These are phyloP conservation scores for Halcyon senegalensis DNA, from an alignment of 2,113 vertebrate genomes.

Conservation along the genomic window DNA sequence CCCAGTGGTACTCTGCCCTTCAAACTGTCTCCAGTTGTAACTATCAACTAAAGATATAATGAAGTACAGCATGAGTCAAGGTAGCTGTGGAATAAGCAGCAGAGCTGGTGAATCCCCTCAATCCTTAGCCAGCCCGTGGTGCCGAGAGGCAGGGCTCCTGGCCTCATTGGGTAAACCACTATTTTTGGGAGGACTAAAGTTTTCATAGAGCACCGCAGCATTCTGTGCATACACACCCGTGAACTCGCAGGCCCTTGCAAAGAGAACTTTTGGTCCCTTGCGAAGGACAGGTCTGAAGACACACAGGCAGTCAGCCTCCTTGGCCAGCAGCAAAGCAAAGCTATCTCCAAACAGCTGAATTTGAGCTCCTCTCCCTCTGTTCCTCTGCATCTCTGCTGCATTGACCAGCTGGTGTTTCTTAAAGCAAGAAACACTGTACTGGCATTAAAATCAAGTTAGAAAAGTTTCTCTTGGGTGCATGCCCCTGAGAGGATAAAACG, in stretches of 20 bases:
- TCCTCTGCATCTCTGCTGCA: background rate
- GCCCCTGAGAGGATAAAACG: background rate
- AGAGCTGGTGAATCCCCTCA: background rate
- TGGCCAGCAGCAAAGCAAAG: background rate
- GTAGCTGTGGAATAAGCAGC: background rate
- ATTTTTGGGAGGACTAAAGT: background rate
- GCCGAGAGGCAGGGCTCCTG: background rate
- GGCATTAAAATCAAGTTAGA: background rate
- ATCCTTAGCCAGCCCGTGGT: background rate
- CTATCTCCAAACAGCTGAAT: background rate
- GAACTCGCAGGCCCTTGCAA: rapidly evolving
- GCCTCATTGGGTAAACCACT: rapidly evolving
- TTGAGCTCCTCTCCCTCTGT: background rate
- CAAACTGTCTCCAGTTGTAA: background rate
- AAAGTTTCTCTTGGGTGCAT: background rate
- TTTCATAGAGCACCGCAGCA: background rate
- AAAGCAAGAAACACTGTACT: background rate
- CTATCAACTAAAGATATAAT: background rate
- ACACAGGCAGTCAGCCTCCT: background rate
- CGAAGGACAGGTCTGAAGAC: background rate
- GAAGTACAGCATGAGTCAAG: background rate
- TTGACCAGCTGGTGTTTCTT: background rate
- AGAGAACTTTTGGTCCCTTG: background rate
- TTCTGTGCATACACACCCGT: rapidly evolving
- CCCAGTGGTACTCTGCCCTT: background rate